A percentile compares a stretch with the other conserved stretches of the same genome.
Evolutionary conservation across 2,888 invertebrate genomes (phyloP).

Genomic region (Temnothorax rugatulus): DNA sequence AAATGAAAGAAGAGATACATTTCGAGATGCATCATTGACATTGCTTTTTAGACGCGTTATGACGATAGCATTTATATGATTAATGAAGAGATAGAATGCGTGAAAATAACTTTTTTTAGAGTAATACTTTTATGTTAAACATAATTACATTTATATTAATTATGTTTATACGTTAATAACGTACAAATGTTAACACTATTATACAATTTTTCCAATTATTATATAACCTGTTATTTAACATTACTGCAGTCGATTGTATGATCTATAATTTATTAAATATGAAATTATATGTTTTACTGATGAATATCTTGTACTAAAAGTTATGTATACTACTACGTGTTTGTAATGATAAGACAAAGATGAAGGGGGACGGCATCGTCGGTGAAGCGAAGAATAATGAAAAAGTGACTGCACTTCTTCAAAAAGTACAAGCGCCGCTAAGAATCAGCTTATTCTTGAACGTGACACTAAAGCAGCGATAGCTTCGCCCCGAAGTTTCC

Average conservation of each 20-base stretch:
- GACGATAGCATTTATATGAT: slow-evolving; percentile 17
- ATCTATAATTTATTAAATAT: not conserved
- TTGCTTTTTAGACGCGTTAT: slow-evolving; percentile 10
- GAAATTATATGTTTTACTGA: not conserved
- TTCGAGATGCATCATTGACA: slow-evolving; percentile 17
- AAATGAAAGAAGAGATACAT: slow-evolving; percentile 58
- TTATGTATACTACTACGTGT: not conserved
- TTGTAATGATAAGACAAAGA: not conserved
- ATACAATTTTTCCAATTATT: not conserved
- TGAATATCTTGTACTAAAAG: not conserved
- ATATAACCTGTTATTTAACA: not conserved
- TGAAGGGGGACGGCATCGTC: not conserved
- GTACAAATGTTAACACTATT: not conserved
- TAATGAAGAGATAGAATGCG: not conserved
- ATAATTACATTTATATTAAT: not conserved
- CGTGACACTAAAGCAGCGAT: slow-evolving; percentile 58
- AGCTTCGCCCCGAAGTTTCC: slow-evolving; percentile 68
- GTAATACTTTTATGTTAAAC: not conserved
- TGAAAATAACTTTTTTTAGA: not conserved
- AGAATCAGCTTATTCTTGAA: slow-evolving; percentile 58
- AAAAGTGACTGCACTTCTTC: slow-evolving; percentile 9
- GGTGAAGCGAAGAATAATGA: slow-evolving; percentile 19
- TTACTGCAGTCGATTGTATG: not conserved
- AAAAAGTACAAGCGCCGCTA: slow-evolving; percentile 28
- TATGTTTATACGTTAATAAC: not conserved